A percentile compares a stretch with the other conserved stretches of the same genome.
These are phyloP conservation scores for Corapipo altera DNA, from an alignment of 2,113 vertebrate genomes.

Conservation along the genomic window DNA sequence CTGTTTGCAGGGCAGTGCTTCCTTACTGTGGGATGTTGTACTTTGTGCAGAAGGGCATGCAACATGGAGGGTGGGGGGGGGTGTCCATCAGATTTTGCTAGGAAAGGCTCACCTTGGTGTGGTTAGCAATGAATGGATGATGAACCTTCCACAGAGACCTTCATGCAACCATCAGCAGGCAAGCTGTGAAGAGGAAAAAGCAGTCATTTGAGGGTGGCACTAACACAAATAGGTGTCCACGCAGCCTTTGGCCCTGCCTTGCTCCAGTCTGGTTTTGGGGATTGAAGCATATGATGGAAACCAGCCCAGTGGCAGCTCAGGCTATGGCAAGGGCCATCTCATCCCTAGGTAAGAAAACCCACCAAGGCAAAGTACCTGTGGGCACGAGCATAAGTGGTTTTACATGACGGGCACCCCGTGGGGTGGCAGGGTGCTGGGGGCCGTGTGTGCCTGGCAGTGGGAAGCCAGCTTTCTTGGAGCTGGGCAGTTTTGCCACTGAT, in stretches of 20 bases:
- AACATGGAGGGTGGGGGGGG: accelerated
- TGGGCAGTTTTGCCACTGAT: not conserved
- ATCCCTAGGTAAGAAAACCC: not conserved
- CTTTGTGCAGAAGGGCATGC: not conserved
- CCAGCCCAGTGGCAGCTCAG: not conserved
- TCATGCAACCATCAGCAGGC: not conserved
- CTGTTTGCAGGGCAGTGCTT: not conserved
- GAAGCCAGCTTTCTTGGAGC: not conserved
- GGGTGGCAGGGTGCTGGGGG: not conserved
- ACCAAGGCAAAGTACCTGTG: not conserved
- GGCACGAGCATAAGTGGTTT: not conserved
- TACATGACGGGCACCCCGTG: accelerated
- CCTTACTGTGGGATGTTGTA: not conserved
- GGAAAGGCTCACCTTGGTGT: not conserved
- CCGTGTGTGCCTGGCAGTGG: accelerated
- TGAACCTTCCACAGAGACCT: not conserved
- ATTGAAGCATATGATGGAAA: not conserved
- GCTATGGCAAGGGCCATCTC: not conserved
- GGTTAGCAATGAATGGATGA: not conserved
- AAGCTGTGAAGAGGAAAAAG: not conserved
- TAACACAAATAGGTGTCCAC: accelerated
- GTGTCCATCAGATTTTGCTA: not conserved
- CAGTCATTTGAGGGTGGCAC: not conserved
- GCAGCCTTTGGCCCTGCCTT: not conserved
- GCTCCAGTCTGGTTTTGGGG: not conserved